phyloP scores from a whole-genome alignment of 2,797 vertebrate species.

The Poecilia wingei region DNA sequence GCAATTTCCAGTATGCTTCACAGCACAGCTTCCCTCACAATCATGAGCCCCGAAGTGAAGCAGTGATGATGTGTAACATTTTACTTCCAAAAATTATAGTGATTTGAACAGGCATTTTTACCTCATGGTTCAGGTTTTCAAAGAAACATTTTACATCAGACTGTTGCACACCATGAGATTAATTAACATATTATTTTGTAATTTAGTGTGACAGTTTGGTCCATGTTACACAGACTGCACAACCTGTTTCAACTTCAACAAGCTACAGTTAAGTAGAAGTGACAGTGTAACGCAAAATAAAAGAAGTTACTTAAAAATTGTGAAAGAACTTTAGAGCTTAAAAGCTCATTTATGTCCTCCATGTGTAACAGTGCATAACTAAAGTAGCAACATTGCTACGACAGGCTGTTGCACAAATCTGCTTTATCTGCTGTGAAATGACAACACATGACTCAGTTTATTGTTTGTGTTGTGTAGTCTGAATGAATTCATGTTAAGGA shows the following conservation, averaged over 20 bases:
- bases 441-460: neutral
- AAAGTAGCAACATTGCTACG: neutral
- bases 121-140: neutral
- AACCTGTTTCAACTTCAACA: neutral
- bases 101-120: neutral
- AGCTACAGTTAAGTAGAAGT: neutral
- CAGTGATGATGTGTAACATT: neutral
- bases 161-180: neutral
- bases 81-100: neutral
- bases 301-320: neutral
- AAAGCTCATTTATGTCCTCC: neutral
- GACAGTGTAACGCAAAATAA: neutral
- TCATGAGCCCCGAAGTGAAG: neutral
- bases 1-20: too few relatives aligned
- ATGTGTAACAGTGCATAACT: neutral
- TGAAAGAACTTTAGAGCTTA: neutral
- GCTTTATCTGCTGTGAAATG: neutral
- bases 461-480: neutral
- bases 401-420: neutral
- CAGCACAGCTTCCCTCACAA: too few relatives aligned
- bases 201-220: neutral
- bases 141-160: neutral
- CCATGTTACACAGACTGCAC: neutral
- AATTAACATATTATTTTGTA: neutral
- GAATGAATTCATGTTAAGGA: neutral